phyloP scores from a whole-genome alignment of 2,113 vertebrate genomes.

The Abramis brama region DNA sequence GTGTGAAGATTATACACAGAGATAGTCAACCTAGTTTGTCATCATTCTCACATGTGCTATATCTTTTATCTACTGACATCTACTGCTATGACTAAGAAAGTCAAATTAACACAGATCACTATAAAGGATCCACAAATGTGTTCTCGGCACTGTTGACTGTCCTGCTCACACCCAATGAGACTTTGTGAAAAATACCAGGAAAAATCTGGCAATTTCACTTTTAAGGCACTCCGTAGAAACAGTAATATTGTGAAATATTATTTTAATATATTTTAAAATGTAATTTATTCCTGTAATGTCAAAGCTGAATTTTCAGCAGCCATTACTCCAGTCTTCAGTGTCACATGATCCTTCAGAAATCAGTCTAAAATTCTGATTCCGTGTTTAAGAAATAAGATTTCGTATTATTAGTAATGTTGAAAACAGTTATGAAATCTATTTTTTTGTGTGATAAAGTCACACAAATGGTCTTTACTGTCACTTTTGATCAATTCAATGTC shows the following conservation, averaged over 20 bases:
- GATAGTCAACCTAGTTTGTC: not conserved
- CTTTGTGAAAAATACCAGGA: not conserved
- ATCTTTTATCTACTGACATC: not conserved
- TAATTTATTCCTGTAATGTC: not conserved
- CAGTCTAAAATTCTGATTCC: not conserved
- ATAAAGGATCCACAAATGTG: not conserved
- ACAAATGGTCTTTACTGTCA: too few relatives aligned
- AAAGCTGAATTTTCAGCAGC: not conserved
- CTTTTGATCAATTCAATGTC: too few relatives aligned
- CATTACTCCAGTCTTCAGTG: not conserved
- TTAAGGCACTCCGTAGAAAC: not conserved
- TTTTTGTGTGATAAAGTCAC: too few relatives aligned
- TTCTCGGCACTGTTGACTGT: not conserved
- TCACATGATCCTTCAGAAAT: not conserved
- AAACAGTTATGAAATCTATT: too few relatives aligned
- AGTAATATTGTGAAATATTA: not conserved
- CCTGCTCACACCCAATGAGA: not conserved
- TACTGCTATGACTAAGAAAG: not conserved
- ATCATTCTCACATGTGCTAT: not conserved
- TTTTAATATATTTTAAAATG: not conserved
- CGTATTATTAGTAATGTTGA: too few relatives aligned
- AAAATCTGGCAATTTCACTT: too few relatives aligned
- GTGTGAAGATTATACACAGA: not conserved
- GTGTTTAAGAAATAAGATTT: not conserved
- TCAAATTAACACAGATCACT: not conserved